Conservation (phyloP, 2,113 vertebrate species). For the Pogona vitticeps region DNA sequence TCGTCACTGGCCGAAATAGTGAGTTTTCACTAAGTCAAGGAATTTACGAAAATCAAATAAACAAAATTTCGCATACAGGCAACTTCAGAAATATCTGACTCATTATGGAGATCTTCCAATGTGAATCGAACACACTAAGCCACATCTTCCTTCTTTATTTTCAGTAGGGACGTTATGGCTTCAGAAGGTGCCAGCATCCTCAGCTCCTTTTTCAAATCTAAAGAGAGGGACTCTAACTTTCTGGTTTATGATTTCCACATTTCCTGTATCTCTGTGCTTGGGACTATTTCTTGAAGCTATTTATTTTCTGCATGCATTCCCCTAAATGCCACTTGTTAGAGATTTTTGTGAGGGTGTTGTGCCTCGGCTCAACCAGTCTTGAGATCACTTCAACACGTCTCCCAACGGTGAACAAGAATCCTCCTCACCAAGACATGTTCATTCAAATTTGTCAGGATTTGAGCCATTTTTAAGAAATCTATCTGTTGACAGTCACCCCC, state of each 20-base stretch:
- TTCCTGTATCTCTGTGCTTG: not conserved
- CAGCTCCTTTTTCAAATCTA: no score
- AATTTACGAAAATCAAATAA: no score
- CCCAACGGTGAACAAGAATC: not conserved
- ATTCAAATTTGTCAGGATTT: not conserved
- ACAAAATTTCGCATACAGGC: no score
- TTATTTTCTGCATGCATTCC: not conserved
- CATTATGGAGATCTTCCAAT: no score
- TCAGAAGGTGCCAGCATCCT: no score
- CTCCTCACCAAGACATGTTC: not conserved
- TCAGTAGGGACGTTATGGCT: no score
- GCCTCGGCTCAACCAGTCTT: not conserved
- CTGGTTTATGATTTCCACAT: not conserved
- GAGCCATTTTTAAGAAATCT: not conserved
- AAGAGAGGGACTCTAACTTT: not conserved
- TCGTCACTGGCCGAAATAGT: no score
- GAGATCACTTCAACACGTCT: not conserved
- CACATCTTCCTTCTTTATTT: no score
- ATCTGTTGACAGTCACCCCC: not conserved
- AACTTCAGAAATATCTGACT: no score
- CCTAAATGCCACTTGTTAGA: not conserved
- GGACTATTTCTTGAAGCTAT: not conserved
- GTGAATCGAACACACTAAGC: no score
- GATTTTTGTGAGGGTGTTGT: not conserved
- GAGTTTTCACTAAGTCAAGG: no score